Conservation (phyloP, 2,888 invertebrate species). For the Phragmatobia fuliginosa region DNA sequence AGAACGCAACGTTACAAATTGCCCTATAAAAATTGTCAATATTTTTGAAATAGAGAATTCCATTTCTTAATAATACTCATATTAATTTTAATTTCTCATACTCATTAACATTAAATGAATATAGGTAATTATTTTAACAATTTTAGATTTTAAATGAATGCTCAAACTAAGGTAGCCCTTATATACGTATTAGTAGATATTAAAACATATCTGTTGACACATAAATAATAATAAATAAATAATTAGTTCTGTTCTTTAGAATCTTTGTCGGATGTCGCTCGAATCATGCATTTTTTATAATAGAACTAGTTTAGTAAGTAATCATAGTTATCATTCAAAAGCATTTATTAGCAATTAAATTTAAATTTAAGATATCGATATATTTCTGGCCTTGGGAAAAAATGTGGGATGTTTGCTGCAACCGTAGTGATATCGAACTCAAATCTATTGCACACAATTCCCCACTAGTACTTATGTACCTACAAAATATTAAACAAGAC, state of each 20-base stretch:
- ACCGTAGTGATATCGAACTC: constrained; percentile 29
- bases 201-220: neutral
- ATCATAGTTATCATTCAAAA: constrained; percentile 37
- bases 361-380: constrained; percentile 22
- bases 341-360: constrained; percentile 32
- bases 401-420: constrained; percentile 55
- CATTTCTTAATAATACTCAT: constrained; percentile 26
- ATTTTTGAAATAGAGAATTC: constrained; percentile 1
- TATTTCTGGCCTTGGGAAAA: constrained; percentile 34
- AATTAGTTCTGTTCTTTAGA: neutral
- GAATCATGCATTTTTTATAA: constrained; percentile 13
- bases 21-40: neutral
- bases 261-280: constrained; percentile 9
- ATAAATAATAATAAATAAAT: neutral
- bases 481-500: neutral
- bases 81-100: constrained; percentile 6
- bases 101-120: neutral
- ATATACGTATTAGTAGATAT: constrained; percentile 29
- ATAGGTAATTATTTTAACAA: neutral
- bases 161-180: constrained; percentile 38
- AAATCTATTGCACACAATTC: neutral
- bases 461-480: neutral
- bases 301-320: constrained; percentile 18
- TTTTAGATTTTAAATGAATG: constrained; percentile 14
- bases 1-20: neutral